Evolutionary conservation across 2,888 invertebrate species (phyloP), one percentile per base, ranked within the genome.

Genomic region (Andrena hattorfiana): DNA sequence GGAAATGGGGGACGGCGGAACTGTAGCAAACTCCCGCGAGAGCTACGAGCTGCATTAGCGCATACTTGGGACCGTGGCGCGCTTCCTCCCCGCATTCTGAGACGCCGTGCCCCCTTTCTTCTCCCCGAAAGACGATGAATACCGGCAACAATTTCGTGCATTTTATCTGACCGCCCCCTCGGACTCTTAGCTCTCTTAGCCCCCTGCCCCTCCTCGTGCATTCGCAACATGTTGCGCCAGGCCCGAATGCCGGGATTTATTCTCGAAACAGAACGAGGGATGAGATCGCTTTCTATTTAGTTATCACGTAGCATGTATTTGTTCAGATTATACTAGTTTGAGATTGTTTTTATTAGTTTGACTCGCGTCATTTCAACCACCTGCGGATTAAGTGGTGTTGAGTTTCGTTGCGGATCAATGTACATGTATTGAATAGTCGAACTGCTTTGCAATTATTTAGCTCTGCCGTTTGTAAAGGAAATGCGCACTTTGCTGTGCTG

Each of bases 31-130:
- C 83, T 87, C 86, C 81, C 85, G 81, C 85, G 81, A 91, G 87
- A 92, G 89, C 87, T 92, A 92, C 91, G 90, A 91, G 92, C 87
- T 90, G 89, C 91, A 92, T 92, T 92, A 92, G 84, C 75, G 90
- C 91, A 93, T 92, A 90, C 90, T 92, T 86, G 88, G 82, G 77
- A 85, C 83, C 80, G 73, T 70, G 77, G 60, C 64, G 54, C 76
- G 63, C 60, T 77, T 63, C 75, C 74, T 66, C 78, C 70, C 73
- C 74, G 84, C 88, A 91, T 91, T 90, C 90, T 88, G 69, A 88
- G 85, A 87, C 84, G 84, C 83, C 84, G 30, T 20, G 59, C 70
- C 69, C 73, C 59, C 13, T 56, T 80, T 77, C 79, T 76, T 79
- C 71, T 42, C 54, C 66, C 78, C 77, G 35, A 62, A 83, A 71